Conservation (phyloP, 1,140 invertebrate species). For the Heliconius eleuchia region DNA sequence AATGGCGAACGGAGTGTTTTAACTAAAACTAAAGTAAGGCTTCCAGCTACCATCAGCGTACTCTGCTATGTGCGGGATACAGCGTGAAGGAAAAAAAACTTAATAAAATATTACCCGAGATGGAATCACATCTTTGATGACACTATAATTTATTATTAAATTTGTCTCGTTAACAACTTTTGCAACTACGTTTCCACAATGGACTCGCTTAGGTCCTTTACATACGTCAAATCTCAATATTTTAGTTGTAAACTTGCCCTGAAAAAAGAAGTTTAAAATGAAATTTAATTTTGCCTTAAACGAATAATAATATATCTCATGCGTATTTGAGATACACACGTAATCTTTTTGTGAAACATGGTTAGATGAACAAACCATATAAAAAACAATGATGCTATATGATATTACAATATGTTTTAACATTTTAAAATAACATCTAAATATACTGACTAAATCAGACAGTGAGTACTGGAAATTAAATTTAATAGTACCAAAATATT, state of each 20-base stretch:
- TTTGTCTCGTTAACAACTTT: slow-evolving; percentile 35
- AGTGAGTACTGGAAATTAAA: background rate
- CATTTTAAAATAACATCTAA: slow-evolving; percentile 4
- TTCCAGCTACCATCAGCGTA: too few species aligned
- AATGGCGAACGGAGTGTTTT: too few species aligned
- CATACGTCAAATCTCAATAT: slow-evolving; percentile 42
- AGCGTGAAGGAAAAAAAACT: too few species aligned
- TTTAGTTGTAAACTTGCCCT: slow-evolving; percentile 49
- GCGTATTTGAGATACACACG: background rate
- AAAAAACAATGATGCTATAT: background rate
- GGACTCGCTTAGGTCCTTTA: slow-evolving; percentile 49
- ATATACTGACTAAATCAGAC: background rate
- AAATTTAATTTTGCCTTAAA: background rate
- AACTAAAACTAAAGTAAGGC: too few species aligned
- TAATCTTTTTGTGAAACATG: background rate
- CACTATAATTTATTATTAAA: slow-evolving; percentile 37
- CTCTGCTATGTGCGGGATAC: too few species aligned
- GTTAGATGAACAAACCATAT: background rate
- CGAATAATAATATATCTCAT: background rate
- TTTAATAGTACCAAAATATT: background rate
- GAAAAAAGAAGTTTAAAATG: background rate
- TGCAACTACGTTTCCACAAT: slow-evolving; percentile 40
- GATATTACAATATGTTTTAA: background rate
- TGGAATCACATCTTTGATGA: slow-evolving; percentile 45
- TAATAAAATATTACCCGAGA: slow-evolving; percentile 43